phyloP scores from a whole-genome alignment of 2,113 vertebrate genomes.

The Chloropsis cyanopogon region DNA sequence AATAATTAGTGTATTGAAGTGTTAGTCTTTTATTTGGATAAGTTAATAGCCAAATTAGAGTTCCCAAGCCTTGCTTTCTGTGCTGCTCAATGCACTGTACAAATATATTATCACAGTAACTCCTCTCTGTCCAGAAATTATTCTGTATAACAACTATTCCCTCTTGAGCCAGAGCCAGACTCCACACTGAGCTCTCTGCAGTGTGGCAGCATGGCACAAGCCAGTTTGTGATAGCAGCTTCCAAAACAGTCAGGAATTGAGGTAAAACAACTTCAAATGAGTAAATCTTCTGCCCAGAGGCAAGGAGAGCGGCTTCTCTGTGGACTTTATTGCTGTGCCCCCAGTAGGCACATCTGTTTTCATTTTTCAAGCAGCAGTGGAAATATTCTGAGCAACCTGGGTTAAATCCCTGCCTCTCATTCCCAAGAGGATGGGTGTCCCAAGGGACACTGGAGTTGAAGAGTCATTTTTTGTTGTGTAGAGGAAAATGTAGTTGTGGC shows the following conservation, averaged over 20 bases:
- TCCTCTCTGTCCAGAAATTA: not conserved
- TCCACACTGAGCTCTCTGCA: not conserved
- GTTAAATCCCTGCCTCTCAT: not conserved
- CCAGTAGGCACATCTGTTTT: not conserved
- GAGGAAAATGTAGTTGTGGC: not conserved
- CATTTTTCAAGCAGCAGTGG: not conserved
- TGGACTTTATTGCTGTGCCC: not conserved
- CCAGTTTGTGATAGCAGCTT: not conserved
- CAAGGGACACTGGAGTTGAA: not conserved
- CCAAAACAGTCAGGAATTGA: not conserved
- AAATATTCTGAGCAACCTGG: not conserved
- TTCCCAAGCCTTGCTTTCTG: not conserved
- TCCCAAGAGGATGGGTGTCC: not conserved
- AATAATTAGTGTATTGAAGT: conserved; percentile 14
- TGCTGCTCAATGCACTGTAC: not conserved
- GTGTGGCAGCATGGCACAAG: not conserved
- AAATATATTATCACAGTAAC: conserved; percentile 12
- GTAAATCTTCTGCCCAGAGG: not conserved
- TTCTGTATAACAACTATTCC: not conserved
- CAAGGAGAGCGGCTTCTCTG: not conserved
- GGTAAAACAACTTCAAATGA: not conserved
- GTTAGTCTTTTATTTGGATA: conserved; percentile 11
- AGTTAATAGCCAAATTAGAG: conserved; percentile 7
- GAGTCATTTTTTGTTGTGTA: not conserved
- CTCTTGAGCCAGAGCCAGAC: not conserved